A percentile compares a stretch with the other conserved stretches of the same genome.
phyloP scores from a whole-genome alignment of 2,888 invertebrate genomes.

The Callyntrura sp. region DNA sequence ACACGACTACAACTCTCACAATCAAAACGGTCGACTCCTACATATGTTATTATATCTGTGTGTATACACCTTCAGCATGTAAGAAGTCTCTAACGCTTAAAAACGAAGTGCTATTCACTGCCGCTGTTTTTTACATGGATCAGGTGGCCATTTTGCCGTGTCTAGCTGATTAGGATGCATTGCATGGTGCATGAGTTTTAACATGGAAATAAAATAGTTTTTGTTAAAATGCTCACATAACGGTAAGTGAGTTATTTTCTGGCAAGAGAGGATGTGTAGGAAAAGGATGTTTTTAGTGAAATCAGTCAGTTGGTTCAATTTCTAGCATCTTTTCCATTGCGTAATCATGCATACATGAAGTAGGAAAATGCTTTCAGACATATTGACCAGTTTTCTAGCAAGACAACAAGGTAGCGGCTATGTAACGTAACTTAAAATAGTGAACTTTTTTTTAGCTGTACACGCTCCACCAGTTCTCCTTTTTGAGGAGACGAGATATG shows the following conservation, averaged over 20 bases:
- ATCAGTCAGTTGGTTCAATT: neutral
- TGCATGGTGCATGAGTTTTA: conserved; percentile 49
- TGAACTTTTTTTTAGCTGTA: neutral
- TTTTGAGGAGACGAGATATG: neutral
- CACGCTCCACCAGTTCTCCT: conserved; percentile 12
- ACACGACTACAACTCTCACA: no score
- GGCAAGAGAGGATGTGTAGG: neutral
- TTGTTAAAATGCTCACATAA: conserved; percentile 41
- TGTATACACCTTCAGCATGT: neutral
- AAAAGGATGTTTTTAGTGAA: neutral
- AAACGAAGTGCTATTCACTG: neutral
- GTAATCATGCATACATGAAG: conserved; percentile 38
- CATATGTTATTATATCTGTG: neutral
- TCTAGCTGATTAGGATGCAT: conserved; percentile 36
- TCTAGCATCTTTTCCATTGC: conserved; percentile 29
- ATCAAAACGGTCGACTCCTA: no score
- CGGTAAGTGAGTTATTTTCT: conserved; percentile 1
- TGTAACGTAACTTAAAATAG: neutral
- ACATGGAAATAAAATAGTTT: conserved; percentile 49
- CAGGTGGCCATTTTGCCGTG: conserved; percentile 14
- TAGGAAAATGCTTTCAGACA: conserved; percentile 41
- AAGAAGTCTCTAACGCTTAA: neutral
- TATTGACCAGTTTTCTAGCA: conserved; percentile 39
- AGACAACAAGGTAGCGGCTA: conserved; percentile 10
- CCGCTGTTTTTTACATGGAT: neutral